Evolutionary conservation across 2,113 vertebrate species (phyloP).

Genomic region (Lepisosteus osseus): DNA sequence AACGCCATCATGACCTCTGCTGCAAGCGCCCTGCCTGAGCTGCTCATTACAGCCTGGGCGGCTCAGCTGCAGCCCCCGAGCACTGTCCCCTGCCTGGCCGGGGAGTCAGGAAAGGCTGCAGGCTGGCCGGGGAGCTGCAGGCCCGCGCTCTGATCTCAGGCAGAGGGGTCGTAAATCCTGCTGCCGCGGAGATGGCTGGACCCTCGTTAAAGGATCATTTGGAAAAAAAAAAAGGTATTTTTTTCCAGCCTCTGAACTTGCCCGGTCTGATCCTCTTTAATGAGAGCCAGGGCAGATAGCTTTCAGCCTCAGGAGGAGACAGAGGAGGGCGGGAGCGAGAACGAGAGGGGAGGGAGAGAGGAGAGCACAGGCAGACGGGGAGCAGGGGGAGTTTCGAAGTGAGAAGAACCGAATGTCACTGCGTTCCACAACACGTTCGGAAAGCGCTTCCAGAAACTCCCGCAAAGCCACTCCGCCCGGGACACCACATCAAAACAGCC

Average conservation of each 20-base stretch:
- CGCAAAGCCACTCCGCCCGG: neutral
- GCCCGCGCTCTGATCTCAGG: constrained; percentile 60
- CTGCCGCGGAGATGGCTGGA: constrained; percentile 49
- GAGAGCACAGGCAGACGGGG: neutral
- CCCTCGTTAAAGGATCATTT: constrained; percentile 57
- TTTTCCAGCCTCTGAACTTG: constrained; percentile 24
- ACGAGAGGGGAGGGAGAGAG: neutral
- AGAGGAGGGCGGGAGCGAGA: neutral
- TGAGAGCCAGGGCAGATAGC: constrained; percentile 20
- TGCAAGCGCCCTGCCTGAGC: constrained; percentile 37
- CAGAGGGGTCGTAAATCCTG: constrained; percentile 56
- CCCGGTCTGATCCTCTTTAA: constrained; percentile 18
- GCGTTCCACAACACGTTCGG: too few species aligned
- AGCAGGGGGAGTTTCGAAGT: too few species aligned
- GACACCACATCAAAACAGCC: neutral
- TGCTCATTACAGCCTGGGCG: constrained; percentile 13
- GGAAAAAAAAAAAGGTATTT: too few species aligned
- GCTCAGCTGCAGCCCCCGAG: neutral
- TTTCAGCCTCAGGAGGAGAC: constrained; percentile 29
- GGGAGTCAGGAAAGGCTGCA: constrained; percentile 53
- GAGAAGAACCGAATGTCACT: too few species aligned
- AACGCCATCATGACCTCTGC: constrained; percentile 63
- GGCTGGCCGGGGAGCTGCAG: constrained; percentile 37
- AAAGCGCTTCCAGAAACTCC: neutral
- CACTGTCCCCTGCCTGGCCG: constrained; percentile 20